Percentiles rank a stretch among this genome's conserved stretches.
These are phyloP conservation scores for Thaumatotibia leucotreta DNA, from an alignment of 1,140 invertebrate genomes.

Conservation along the genomic window DNA sequence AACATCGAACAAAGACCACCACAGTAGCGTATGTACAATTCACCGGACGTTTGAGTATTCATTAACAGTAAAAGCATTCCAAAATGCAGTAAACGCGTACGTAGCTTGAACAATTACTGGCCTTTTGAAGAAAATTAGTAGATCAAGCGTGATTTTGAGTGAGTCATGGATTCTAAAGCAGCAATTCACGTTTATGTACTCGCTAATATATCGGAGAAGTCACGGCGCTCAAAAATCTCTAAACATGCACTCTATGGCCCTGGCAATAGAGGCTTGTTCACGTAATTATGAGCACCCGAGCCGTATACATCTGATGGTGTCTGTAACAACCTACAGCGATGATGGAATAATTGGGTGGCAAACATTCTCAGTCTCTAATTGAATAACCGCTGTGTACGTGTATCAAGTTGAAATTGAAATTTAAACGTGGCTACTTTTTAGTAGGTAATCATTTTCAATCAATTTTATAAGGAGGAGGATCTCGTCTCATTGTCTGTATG, in stretches of 20 bases:
- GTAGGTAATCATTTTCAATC: too few species aligned
- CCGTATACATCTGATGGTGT: too few species aligned
- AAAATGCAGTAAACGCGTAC: not conserved
- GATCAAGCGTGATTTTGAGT: conserved; percentile 8
- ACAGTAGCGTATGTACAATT: conserved; percentile 28
- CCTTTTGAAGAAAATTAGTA: not conserved
- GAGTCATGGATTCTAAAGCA: conserved; percentile 3
- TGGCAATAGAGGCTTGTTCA: too few species aligned
- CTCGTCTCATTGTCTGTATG: too few species aligned
- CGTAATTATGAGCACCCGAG: too few species aligned
- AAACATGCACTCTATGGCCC: too few species aligned
- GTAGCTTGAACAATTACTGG: not conserved
- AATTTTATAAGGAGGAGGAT: too few species aligned
- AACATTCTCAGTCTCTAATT: not conserved
- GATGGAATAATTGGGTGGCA: conserved; percentile 6
- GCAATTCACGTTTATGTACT: conserved; percentile 7
- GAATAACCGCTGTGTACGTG: not conserved
- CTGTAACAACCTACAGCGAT: conserved; percentile 2
- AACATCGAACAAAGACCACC: conserved; percentile 42
- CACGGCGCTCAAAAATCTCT: too few species aligned
- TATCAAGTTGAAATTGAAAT: too few species aligned
- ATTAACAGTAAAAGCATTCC: not conserved
- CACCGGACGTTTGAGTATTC: conserved; percentile 24
- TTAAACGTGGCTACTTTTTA: too few species aligned
- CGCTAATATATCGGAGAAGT: too few species aligned